These are phyloP conservation scores for Semnornis frantzii DNA, from an alignment of 2,113 vertebrate species.

Conservation along the genomic window DNA sequence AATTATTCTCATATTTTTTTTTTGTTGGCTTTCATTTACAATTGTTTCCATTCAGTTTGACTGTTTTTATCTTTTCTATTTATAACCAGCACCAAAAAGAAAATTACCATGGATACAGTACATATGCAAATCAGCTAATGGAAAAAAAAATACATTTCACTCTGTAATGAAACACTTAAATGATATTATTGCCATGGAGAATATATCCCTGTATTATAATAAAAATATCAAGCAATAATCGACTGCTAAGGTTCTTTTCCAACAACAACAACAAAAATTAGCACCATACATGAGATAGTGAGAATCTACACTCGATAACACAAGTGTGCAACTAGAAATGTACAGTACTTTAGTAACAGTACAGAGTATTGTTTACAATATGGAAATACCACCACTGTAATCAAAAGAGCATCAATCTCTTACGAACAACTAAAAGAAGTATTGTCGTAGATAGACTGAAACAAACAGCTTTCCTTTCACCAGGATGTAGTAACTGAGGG, in stretches of 20 bases:
- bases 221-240: conserved; percentile 74
- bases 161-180: conserved; percentile 68
- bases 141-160: conserved; percentile 75
- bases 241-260: conserved; percentile 64
- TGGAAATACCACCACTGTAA: conserved; percentile 68
- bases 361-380: conserved; percentile 72
- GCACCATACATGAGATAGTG: conserved; percentile 84
- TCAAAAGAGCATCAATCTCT: conserved; percentile 59
- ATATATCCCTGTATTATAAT: conserved; percentile 78
- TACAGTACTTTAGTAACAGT: conserved; percentile 80
- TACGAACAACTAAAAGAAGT: conserved; percentile 17
- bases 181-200: conserved; percentile 64
- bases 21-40: conserved; percentile 68
- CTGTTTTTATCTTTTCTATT: conserved; percentile 54
- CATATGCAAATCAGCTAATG: conserved; percentile 72
- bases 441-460: conserved; percentile 11
- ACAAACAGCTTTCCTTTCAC: conserved; percentile 59
- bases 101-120: conserved; percentile 76
- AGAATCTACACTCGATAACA: conserved; percentile 78
- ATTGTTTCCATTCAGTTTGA: conserved; percentile 57
- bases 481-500: conserved; percentile 63
- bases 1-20: conserved; percentile 50
- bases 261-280: conserved; percentile 66
- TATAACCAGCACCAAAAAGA: conserved; percentile 75
- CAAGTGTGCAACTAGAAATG: conserved; percentile 78